These are phyloP conservation scores for Chloropsis hardwickii DNA, from an alignment of 2,113 vertebrate genomes.

Conservation along the genomic window DNA sequence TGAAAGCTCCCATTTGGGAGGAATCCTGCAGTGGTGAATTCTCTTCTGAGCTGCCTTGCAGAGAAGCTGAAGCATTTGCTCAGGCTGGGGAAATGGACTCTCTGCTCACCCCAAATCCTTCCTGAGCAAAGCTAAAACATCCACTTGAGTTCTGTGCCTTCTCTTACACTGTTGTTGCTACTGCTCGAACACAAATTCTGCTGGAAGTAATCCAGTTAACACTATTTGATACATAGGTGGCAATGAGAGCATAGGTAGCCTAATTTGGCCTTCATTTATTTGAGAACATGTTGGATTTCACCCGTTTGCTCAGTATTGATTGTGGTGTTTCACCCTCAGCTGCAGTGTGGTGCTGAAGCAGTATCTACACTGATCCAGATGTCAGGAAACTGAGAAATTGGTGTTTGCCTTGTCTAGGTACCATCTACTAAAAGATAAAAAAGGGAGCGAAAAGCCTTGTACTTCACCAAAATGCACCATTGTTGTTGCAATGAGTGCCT, in stretches of 20 bases:
- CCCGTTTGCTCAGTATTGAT: rapidly evolving
- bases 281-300: not conserved
- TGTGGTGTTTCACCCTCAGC: not conserved
- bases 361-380: not conserved
- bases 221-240: not conserved
- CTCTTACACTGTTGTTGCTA: not conserved
- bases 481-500: not conserved
- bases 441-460: not conserved
- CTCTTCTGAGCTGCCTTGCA: not conserved
- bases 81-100: not conserved
- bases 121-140: not conserved
- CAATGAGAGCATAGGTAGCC: not conserved
- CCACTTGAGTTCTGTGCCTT: not conserved
- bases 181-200: not conserved
- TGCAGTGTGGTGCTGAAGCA: not conserved
- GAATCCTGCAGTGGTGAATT: not conserved
- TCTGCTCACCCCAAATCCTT: not conserved
- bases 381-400: not conserved
- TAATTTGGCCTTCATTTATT: not conserved
- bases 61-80: not conserved
- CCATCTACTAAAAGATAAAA: not conserved
- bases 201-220: not conserved
- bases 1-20: not conserved
- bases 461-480: not conserved
- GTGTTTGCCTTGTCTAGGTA: not conserved